Evolutionary conservation across 2,888 invertebrate genomes (phyloP).

Genomic region (Coelogynopora nodosa): DNA sequence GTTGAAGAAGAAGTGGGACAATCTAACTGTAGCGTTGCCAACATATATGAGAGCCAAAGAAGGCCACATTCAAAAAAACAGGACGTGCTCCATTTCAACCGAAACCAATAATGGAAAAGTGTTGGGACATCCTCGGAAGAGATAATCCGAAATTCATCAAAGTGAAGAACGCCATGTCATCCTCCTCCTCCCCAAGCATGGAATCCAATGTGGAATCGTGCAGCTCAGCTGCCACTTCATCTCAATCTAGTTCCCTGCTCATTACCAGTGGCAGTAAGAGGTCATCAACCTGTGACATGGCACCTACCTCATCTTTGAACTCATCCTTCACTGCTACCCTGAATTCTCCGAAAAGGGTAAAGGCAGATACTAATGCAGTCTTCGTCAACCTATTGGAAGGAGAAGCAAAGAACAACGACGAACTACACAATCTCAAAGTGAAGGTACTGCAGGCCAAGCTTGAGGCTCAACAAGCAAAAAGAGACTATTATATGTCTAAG

Average conservation of each 20-base stretch:
- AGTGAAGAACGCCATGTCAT: neutral
- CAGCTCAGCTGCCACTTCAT: neutral
- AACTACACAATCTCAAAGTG: neutral
- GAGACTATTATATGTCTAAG: neutral
- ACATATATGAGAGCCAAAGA: neutral
- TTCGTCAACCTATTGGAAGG: neutral
- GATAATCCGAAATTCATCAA: conserved; percentile 8
- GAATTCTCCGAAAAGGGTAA: neutral
- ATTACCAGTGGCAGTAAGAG: neutral
- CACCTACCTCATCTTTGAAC: neutral
- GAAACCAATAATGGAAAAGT: neutral
- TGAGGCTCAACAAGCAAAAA: neutral
- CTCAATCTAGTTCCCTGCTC: neutral
- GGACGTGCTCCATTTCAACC: neutral
- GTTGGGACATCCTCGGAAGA: neutral
- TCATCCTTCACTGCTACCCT: neutral
- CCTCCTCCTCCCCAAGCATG: neutral
- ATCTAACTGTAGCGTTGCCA: neutral
- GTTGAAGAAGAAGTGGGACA: neutral
- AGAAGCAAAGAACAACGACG: neutral
- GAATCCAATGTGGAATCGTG: neutral
- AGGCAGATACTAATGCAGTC: neutral
- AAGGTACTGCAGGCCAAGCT: neutral
- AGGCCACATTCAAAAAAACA: neutral
- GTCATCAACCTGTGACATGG: neutral